phyloP scores from a whole-genome alignment of 2,888 invertebrate genomes.

The Tetropium fuscum region DNA sequence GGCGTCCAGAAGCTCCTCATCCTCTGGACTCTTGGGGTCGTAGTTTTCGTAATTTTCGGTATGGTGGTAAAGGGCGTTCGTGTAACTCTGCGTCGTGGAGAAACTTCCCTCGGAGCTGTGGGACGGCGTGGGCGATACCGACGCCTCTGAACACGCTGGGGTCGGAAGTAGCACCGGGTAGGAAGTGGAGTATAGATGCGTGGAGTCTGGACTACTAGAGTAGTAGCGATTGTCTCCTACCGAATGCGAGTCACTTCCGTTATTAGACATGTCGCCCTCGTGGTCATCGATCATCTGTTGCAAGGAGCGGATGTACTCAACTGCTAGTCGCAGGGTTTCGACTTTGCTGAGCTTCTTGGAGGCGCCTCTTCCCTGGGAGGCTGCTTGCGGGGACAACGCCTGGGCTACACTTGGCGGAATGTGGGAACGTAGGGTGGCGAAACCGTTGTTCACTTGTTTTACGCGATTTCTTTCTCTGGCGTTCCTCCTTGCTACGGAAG shows the following conservation, averaged over 20 bases:
- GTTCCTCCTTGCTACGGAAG: slow-evolving; percentile 90
- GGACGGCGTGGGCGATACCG: slow-evolving; percentile 81
- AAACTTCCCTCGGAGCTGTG: slow-evolving; percentile 76
- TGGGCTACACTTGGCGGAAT: slow-evolving; percentile 85
- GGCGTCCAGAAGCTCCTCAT: slow-evolving; percentile 89
- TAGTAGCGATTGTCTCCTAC: slow-evolving; percentile 60
- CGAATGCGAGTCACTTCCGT: slow-evolving; percentile 43
- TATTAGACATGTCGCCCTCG: slow-evolving; percentile 70
- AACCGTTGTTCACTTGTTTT: slow-evolving; percentile 95
- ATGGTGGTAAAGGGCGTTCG: slow-evolving; percentile 64
- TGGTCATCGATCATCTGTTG: slow-evolving; percentile 83
- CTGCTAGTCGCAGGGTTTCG: slow-evolving; percentile 88
- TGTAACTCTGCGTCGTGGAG: slow-evolving; percentile 69
- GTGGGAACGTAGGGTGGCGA: slow-evolving; percentile 90
- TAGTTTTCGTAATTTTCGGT: slow-evolving; percentile 79
- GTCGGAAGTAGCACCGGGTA: slow-evolving; percentile 63
- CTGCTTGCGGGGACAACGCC: slow-evolving; percentile 66
- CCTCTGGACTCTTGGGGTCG: slow-evolving; percentile 89
- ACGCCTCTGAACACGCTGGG: slow-evolving; percentile 75
- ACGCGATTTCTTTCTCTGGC: slow-evolving; percentile 95
- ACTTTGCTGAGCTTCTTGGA: slow-evolving; percentile 90
- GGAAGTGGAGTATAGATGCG: slow-evolving; percentile 54
- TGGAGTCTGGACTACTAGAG: slow-evolving; percentile 64
- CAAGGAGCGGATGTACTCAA: slow-evolving; percentile 89
- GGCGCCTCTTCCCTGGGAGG: slow-evolving; percentile 74